Conservation (phyloP, 2,888 invertebrate genomes). For the Alloplasta piceator region DNA sequence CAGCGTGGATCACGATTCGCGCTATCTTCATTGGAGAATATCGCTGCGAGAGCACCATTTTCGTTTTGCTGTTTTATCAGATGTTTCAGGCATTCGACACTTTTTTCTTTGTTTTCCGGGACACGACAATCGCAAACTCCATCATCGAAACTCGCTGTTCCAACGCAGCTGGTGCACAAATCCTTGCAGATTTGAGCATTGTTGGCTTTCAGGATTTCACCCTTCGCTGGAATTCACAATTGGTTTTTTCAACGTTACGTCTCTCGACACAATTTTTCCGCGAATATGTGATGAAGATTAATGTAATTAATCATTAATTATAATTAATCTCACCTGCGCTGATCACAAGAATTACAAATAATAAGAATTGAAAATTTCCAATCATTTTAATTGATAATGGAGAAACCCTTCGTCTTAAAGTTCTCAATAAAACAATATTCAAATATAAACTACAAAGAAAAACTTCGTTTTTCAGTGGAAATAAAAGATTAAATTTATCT, state of each 20-base stretch:
- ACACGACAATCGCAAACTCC: slow-evolving; percentile 70
- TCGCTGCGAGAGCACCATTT: slow-evolving; percentile 57
- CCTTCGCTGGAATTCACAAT: slow-evolving; percentile 50
- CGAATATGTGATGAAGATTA: no score
- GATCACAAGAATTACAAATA: slow-evolving; percentile 26
- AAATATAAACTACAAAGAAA: no score
- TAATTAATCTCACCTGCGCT: slow-evolving; percentile 42
- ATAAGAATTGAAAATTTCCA: slow-evolving; percentile 24
- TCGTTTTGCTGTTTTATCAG: slow-evolving; percentile 64
- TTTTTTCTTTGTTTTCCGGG: slow-evolving; percentile 60
- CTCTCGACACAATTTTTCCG: no score
- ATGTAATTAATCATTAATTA: no score
- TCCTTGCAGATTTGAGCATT: slow-evolving; percentile 68
- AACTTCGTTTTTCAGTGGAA: no score
- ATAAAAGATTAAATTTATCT: no score
- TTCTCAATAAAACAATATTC: no score
- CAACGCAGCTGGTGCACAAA: slow-evolving; percentile 70
- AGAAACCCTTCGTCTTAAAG: no score
- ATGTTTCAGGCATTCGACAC: slow-evolving; percentile 66
- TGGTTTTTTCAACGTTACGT: slow-evolving; percentile 3
- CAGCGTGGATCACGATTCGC: slow-evolving; percentile 64
- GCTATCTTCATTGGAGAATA: slow-evolving; percentile 45
- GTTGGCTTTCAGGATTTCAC: slow-evolving; percentile 50
- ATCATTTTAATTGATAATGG: no score
- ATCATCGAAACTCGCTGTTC: slow-evolving; percentile 64